A percentile compares a stretch with the other conserved stretches of the same genome.
Evolutionary conservation across 2,888 invertebrate species (phyloP).

Genomic region (Melieria picta): DNA sequence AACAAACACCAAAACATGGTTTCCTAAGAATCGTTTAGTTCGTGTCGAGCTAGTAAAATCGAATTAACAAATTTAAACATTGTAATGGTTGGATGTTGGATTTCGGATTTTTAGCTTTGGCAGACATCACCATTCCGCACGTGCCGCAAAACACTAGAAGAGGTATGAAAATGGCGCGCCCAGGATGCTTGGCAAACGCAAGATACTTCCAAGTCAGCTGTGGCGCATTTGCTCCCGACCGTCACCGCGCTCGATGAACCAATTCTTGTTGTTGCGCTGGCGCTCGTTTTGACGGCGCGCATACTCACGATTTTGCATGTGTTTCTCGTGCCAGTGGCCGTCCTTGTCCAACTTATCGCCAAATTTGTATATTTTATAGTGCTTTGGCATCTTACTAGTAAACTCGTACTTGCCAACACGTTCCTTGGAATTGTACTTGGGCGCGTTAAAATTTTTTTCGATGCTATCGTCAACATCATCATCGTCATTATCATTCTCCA

Average conservation of each 20-base stretch:
- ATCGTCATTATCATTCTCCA: constrained; percentile 25
- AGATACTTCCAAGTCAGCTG: constrained; percentile 29
- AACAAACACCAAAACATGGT: not conserved
- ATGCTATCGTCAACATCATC: constrained; percentile 31
- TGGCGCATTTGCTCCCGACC: constrained; percentile 57
- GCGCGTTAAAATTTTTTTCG: constrained; percentile 4
- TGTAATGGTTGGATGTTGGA: no score
- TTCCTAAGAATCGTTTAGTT: not conserved
- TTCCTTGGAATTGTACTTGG: constrained; percentile 24
- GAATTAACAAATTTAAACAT: no score
- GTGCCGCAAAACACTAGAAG: no score
- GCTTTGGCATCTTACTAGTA: constrained; percentile 1
- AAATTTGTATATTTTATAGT: not conserved
- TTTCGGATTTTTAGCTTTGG: no score
- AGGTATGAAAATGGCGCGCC: no score
- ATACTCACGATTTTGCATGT: constrained; percentile 60
- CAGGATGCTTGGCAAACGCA: no score
- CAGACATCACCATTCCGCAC: no score
- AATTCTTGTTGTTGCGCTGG: constrained; percentile 55
- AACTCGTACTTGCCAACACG: constrained; percentile 11
- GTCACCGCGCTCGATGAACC: constrained; percentile 60
- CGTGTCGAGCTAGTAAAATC: not conserved
- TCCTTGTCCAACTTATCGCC: constrained; percentile 35
- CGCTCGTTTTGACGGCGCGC: constrained; percentile 51
- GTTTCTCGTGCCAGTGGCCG: constrained; percentile 58